Base-by-base conservation (phyloP, 2,888 invertebrate genomes). In the Atethmia centrago region DNA sequence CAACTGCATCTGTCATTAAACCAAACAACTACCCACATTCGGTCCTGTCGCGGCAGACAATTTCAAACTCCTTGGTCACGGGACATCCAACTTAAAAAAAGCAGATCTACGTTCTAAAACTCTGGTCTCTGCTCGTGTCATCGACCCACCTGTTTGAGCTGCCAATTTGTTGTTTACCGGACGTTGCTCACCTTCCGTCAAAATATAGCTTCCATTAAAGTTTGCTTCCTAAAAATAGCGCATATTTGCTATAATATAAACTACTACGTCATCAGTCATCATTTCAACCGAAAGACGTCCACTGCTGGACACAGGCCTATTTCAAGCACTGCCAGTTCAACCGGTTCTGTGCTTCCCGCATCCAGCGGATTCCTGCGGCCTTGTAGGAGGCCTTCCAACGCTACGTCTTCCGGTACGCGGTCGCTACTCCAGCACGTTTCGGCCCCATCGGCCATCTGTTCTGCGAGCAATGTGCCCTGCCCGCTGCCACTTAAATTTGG, bases 161-260 rank as follows among this genome's bases (percentile, higher is more conserved):
- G 85, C 86, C 84, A 85, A 85, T 76, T 77, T 71, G 45, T 80
- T 85, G 86, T 85, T 85, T 85, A 87, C 83, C 62, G 59, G 68
- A 71, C 77, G 45, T 70, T 64, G 31, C 47, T 68, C 67, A 76
- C 58, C 58, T 76, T 65, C 67, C 80, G 65, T 71, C 55, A 72
- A 67, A 74, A 70, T 58, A 58, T 31, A 45, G 14, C 42, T 75
- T 77, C 70, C 58, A 59, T 66, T 19, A 59, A 49, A 73, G 25
- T 21, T 59, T 31, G 28, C 55, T 49, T 28, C 3, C 42, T 56
- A 68, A 64, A 63, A 72, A 51, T 56, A 55, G 55, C 19, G 19
- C 25, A 5, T 49, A 65, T 40, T 69, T 69, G 28, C 5, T 56
- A 28, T n/a, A 9, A 28, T n/a, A n/a, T n/a, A n/a, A n/a, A n/a